A percentile compares a stretch with the other conserved stretches of the same genome.
phyloP scores from a whole-genome alignment of 2,888 invertebrate genomes.

The Gisinianus flammeolus region DNA sequence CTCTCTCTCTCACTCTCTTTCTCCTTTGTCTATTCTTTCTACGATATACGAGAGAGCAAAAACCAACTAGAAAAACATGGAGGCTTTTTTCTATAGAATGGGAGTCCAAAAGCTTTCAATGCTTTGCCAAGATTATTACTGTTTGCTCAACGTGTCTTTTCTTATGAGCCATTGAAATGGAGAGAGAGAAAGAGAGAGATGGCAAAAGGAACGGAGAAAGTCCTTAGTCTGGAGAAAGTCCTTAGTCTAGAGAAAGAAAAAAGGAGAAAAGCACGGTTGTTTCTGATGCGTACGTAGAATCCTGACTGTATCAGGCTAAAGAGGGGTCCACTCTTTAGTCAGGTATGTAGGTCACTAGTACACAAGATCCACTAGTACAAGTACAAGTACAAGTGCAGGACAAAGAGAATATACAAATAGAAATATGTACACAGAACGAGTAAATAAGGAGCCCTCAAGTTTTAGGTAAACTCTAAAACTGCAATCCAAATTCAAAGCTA shows the following conservation, averaged over 20 bases:
- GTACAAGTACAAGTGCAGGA: background rate
- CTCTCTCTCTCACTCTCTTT: background rate
- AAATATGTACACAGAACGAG: background rate
- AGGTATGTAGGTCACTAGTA: background rate
- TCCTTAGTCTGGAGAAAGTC: background rate
- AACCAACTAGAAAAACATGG: background rate
- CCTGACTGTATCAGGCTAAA: background rate
- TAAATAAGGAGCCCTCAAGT: background rate
- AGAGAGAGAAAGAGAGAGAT: background rate
- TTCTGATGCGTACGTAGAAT: background rate
- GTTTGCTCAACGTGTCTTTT: slow-evolving; percentile 26
- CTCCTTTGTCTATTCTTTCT: background rate
- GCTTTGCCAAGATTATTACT: slow-evolving; percentile 19
- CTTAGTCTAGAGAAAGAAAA: background rate
- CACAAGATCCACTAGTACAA: background rate
- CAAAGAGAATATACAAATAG: too few species aligned
- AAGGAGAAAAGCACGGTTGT: background rate
- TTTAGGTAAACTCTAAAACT: background rate
- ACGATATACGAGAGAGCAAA: background rate
- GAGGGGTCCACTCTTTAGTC: background rate
- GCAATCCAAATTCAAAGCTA: background rate
- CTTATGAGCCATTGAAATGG: background rate
- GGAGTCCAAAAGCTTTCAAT: too few species aligned
- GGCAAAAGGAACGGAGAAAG: background rate
- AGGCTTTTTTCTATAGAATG: background rate